Evolutionary conservation across 1,140 invertebrate species (phyloP), one percentile per base, ranked within the genome.

Genomic region (Drosophila kepulauana): DNA sequence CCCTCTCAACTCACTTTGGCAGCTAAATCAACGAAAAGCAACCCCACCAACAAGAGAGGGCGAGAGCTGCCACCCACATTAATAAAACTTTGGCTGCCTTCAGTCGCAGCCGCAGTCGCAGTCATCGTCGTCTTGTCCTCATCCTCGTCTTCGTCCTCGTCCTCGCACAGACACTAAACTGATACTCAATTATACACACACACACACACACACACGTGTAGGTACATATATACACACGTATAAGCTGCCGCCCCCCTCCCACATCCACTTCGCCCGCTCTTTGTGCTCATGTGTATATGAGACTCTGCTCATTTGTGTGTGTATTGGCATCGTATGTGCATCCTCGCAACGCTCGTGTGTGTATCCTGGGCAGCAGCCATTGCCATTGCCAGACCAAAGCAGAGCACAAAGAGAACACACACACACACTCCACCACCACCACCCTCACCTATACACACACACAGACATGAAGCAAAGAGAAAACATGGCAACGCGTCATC

Each of bases 31-130:
- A 82, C 82, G 80, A 71, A 76, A 75, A 78, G 73, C 72, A 67
- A 70, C 69, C 63, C 67, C 67, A 48, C 54, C 57, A 25, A 25
- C 20, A 25, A 25, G 48, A 67, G 28, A 13, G 41, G 41, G 7
- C 28, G 28, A 54, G 13, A 4, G 51, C 51, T 25, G 20, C 56
- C 70, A 79, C 80, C 84, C 72, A 78, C 84, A 87, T 87, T 87
- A 87, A 87, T 87, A 87, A 88, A 87, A 88, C 84, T 87, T 87
- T 87, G 84, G 80, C 84, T 88, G 82, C 81, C 64, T 75, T 69
- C 75, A 76, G 68, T 84, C 78, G 75, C 70, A 35, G n/a, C 61
- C 54, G 67, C 13, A 2, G 15, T 48, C 13, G 64, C n/a, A 3
- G 41, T 43, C 41, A n/a, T 66, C 48, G 67, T 57, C 13, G 15